These are phyloP conservation scores for Spheniscus humboldti DNA, from an alignment of 2,797 vertebrate genomes.

Conservation along the genomic window DNA sequence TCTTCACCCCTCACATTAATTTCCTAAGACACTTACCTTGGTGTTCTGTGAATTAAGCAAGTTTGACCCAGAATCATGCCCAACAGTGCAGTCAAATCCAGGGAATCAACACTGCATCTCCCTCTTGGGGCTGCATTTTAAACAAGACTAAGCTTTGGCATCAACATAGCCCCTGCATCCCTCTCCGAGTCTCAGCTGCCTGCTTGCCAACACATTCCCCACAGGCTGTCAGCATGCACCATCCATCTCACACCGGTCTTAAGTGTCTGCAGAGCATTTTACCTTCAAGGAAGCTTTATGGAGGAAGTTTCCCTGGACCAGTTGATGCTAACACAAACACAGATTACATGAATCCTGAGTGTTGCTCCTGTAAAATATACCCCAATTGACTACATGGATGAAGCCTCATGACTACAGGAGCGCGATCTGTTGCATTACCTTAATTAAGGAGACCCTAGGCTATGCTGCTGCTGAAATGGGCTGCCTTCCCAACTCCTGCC, in stretches of 20 bases:
- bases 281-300: neutral
- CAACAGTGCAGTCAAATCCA: neutral
- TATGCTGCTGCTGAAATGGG: rapidly evolving
- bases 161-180: neutral
- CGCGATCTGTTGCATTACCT: rapidly evolving
- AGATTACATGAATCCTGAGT: neutral
- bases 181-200: neutral
- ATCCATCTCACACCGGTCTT: neutral
- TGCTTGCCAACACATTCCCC: neutral
- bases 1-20: neutral
- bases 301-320: neutral
- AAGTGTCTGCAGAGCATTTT: neutral
- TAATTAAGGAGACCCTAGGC: neutral
- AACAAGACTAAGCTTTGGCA: neutral
- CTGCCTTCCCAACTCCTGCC: neutral
- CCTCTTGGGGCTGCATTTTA: neutral
- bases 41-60: neutral
- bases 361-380: neutral
- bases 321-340: neutral
- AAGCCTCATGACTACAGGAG: neutral
- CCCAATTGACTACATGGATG: neutral
- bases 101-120: neutral
- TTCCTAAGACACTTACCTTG: neutral
- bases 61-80: neutral
- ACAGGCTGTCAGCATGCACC: neutral